Evolutionary conservation across 2,888 invertebrate species (phyloP).

Genomic region (Suillia variegata): DNA sequence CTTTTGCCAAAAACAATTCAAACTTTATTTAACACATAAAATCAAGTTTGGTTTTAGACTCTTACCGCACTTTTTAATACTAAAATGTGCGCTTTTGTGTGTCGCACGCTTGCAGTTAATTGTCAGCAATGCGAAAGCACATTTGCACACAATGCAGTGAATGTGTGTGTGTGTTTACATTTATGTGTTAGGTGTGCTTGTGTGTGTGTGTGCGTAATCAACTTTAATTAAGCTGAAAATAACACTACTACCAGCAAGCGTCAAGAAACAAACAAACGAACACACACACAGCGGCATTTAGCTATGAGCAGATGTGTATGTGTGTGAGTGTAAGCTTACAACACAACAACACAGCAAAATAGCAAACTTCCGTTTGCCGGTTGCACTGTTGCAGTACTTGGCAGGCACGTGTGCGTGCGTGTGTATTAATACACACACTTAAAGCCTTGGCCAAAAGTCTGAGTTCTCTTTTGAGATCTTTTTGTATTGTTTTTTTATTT

Average conservation of each 20-base stretch:
- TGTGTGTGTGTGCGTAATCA: slow-evolving; percentile 35
- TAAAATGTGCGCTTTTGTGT: too few relatives aligned
- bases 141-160: neutral
- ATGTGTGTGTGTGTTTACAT: neutral
- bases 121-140: slow-evolving; percentile 37
- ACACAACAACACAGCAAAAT: slow-evolving; percentile 10
- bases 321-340: neutral
- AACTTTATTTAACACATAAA: too few relatives aligned
- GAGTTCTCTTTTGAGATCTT: neutral
- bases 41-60: too few relatives aligned
- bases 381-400: neutral
- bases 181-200: neutral
- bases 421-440: neutral
- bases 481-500: neutral
- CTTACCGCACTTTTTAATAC: too few relatives aligned
- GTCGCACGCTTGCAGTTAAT: slow-evolving; percentile 12
- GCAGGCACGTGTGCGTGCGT: neutral
- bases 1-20: too few relatives aligned
- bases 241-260: slow-evolving; percentile 27
- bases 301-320: slow-evolving; percentile 11
- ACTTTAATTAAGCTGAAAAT: slow-evolving; percentile 54
- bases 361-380: neutral
- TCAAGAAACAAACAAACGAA: neutral
- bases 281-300: neutral
- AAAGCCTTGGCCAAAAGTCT: too few relatives aligned